Base-by-base conservation (phyloP, 2,888 invertebrate species). In the Zootermopsis nevadensis region DNA sequence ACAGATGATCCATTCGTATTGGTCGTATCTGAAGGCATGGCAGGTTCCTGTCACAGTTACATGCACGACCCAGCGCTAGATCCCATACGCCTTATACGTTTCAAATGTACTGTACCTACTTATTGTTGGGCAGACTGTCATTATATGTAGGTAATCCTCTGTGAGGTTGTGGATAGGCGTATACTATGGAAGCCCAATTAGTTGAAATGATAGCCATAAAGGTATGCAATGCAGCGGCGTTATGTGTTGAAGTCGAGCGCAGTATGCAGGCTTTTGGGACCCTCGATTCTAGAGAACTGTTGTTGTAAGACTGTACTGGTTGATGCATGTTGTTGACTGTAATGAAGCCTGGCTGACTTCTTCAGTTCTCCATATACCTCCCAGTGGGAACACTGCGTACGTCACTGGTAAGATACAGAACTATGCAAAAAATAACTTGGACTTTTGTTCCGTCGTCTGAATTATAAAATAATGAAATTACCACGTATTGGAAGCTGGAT, bases 161-260 rank as follows among this genome's bases (percentile, higher is more conserved):
- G 67, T 67, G 30, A 72, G 72, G 81, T 82, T 38, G 74, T 82
- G 53, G 53, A 76, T 55, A 69, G 74, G 74, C 69, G 31, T 69
- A 33, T 33, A 22, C 33, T 30, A 12, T 69, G 33, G 69, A 69
- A 69, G 69, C 80, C 81, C 83, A 83, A 76, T 83, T 83, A 83
- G 67, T 19, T 67, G 81, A 81, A 83, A 83, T 83, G 83, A 83
- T 83, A 83, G 83, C 81, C 76, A 77, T 38, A 77, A 77, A 77
- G 77, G 66, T 7, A 66, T 66, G 66, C 66, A 66, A 15, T 69
- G 69, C 27, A 33, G 33, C 33, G 24, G 22, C 31, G 30, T 69
- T 30, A 19, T 69, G 33, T 69, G n/a, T 27, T 27, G n/a, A 60
- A 60, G 60, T 60, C 60, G 8, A 4, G 27, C 60, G n/a, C 8